Evolutionary conservation across 2,797 vertebrate genomes (phyloP).

Genomic region (Sternotherus odoratus): DNA sequence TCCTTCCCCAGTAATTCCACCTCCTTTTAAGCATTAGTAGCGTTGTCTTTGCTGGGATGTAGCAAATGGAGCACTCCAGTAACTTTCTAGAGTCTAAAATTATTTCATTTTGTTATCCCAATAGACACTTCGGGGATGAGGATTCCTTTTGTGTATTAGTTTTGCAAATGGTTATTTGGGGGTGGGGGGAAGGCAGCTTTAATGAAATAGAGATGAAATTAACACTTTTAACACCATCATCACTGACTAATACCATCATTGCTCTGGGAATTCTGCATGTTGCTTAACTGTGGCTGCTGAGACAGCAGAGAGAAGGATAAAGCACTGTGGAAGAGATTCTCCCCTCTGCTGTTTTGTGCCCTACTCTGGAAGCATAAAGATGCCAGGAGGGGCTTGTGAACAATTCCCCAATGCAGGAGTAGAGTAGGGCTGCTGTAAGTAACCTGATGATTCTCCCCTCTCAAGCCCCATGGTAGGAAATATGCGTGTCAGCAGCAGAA

Average conservation of each 20-base stretch:
- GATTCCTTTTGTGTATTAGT: not conserved
- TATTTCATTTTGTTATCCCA: constrained; percentile 9
- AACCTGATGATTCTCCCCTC: not conserved
- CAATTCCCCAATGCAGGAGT: rapidly evolving
- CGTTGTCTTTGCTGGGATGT: not conserved
- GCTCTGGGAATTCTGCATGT: rapidly evolving
- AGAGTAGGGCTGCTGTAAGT: rapidly evolving
- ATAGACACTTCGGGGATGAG: not conserved
- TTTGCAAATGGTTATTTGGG: not conserved
- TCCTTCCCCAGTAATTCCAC: constrained; percentile 50
- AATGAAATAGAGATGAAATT: not conserved
- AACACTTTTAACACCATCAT: not conserved
- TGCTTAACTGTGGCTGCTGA: rapidly evolving
- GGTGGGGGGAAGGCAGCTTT: not conserved
- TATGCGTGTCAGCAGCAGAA: not conserved
- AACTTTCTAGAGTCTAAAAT: not conserved
- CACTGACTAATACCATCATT: not conserved
- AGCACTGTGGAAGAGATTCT: not conserved
- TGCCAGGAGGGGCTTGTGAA: not conserved
- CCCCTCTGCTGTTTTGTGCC: not conserved
- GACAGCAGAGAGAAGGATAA: not conserved
- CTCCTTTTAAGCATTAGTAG: constrained; percentile 43
- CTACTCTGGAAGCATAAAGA: not conserved
- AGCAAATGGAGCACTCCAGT: not conserved
- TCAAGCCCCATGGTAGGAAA: rapidly evolving